These are phyloP conservation scores for Pollenia griseotomentosa DNA, from an alignment of 2,888 invertebrate species.

Conservation along the genomic window DNA sequence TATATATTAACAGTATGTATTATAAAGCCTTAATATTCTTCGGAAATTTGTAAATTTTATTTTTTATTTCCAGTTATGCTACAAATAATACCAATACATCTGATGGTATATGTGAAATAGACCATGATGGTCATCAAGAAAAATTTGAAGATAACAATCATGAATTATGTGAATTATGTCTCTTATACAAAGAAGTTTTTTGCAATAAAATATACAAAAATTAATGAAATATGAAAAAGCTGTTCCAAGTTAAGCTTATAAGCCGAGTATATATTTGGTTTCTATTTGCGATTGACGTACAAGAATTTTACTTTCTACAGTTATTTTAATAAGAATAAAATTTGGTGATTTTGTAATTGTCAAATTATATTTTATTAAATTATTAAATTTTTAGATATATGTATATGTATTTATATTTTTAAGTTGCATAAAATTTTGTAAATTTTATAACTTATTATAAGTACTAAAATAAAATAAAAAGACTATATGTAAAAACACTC, in stretches of 20 bases:
- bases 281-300: no score
- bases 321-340: no score
- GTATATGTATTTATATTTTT: background rate
- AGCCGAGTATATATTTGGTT: no score
- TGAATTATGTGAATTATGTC: slow-evolving; percentile 67
- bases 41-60: background rate
- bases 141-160: slow-evolving; percentile 17
- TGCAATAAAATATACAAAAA: slow-evolving; percentile 28
- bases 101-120: slow-evolving; percentile 53
- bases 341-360: background rate
- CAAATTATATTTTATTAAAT: slow-evolving; percentile 63
- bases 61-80: slow-evolving; percentile 44
- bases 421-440: slow-evolving; percentile 51
- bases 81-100: slow-evolving; percentile 62
- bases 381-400: background rate
- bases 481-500: slow-evolving; percentile 34
- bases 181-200: slow-evolving; percentile 62
- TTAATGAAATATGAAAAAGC: background rate
- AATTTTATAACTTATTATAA: slow-evolving; percentile 64
- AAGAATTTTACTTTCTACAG: no score
- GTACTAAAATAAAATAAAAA: slow-evolving; percentile 48
- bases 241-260: no score
- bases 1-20: no score
- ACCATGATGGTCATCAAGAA: slow-evolving; percentile 28
- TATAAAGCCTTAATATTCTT: background rate